Evolutionary conservation across 2,113 vertebrate species (phyloP), one percentile per base, ranked within the genome.

Genomic region (Ammodytes marinus): DNA sequence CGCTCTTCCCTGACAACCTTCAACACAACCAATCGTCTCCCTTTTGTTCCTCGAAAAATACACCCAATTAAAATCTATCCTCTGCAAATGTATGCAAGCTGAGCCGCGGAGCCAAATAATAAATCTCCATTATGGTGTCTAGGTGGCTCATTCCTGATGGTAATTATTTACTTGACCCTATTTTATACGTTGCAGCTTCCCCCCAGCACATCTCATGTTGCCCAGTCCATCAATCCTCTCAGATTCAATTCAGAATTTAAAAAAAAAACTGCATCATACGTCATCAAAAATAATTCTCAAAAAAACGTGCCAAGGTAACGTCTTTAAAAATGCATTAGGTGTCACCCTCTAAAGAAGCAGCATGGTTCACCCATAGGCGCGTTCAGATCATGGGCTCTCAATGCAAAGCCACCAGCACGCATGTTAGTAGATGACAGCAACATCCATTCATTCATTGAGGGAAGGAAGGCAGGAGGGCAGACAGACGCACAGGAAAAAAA

Each of bases 161-260:
- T 77, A 83, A 86, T 89, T 85, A 86, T 89, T 88, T 68, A 68
- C 73, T 75, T 91, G 84, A 85, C 88, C 89, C 91, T 92, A 76
- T 90, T 91, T 53, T 2, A 27, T 39, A 39, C 40, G 45, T 27
- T 53, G 81, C 77, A 71, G 76, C 64, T 81, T 15, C 64, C 42
- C 5, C 84, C 27, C 27, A 27, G 1, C 27, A 27, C 27, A 81
- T 83, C 73, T 61, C 7, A 68, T 78, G 80, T 75, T 49, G 74
- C 52, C 84, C 66, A 82, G 55, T 86, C 66, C 73, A 45, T 57
- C 53, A 35, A 82, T 80, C 57, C 52, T 14, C 50, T 72, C 63
- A 69, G 50, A 70, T 83, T 84, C 71, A 53, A 6, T 65, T 77
- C 45, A 55, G 50, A 76, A 80, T 47, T 27, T 27, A 1, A 27